Evolutionary conservation across 2,797 vertebrate species (phyloP).

Genomic region (Gambelia wislizenii): DNA sequence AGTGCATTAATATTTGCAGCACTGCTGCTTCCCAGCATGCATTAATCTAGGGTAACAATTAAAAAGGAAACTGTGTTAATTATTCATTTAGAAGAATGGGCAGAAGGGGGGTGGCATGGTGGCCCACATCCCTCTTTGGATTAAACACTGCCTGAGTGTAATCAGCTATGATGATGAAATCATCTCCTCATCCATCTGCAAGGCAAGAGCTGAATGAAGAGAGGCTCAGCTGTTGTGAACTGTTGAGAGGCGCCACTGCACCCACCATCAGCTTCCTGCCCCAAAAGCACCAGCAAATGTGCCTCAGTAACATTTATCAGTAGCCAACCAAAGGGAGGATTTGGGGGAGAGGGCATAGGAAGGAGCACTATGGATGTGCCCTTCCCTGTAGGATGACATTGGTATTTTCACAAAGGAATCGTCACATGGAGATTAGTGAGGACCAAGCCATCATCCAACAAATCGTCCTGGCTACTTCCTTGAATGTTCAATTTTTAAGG

Average conservation of each 20-base stretch:
- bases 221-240: not conserved
- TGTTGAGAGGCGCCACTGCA: not conserved
- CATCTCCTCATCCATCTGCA: conserved; percentile 24
- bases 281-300: not conserved
- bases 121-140: conserved; percentile 16
- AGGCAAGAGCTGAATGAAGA: not conserved
- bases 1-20: not conserved
- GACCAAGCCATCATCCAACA: too few relatives aligned
- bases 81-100: conserved; percentile 23
- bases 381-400: not conserved
- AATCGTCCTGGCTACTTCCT: not conserved
- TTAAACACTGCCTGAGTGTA: conserved; percentile 2
- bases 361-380: not conserved
- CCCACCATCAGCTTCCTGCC: not conserved
- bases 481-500: not conserved
- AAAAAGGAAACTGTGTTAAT: conserved; percentile 19
- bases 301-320: not conserved
- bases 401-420: not conserved
- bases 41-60: conserved; percentile 27
- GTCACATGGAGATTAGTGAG: not conserved
- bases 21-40: conserved; percentile 9
- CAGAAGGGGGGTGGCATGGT: not conserved
- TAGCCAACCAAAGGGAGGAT: too few relatives aligned
- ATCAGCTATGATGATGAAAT: conserved; percentile 31
- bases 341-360: not conserved